phyloP scores from a whole-genome alignment of 2,797 vertebrate species.

The Malurus splendens region DNA sequence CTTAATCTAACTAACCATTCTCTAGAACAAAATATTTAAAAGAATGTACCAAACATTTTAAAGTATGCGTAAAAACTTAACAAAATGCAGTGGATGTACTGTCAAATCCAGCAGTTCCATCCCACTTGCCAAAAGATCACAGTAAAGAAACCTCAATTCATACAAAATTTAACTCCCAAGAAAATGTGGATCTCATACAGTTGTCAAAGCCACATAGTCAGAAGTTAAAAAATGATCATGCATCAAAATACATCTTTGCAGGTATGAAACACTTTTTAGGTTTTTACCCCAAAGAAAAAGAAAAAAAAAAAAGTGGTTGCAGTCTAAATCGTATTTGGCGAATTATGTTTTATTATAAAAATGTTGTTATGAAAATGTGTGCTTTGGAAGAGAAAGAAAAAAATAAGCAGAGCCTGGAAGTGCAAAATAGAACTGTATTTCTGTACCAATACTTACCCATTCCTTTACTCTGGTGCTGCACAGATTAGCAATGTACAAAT shows the following conservation, averaged over 20 bases:
- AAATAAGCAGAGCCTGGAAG: neutral
- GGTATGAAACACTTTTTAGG: neutral
- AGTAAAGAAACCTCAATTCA: neutral
- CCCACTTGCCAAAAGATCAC: neutral
- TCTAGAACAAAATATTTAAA: neutral
- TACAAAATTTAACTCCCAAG: neutral
- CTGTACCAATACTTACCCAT: neutral
- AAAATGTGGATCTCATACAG: neutral
- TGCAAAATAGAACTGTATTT: neutral
- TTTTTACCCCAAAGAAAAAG: neutral
- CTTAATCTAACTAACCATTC: neutral
- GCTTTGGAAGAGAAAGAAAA: neutral
- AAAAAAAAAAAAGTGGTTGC: neutral
- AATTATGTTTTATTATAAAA: neutral
- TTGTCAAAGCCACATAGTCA: neutral
- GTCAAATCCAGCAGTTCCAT: neutral
- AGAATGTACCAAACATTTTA: neutral
- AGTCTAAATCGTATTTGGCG: neutral
- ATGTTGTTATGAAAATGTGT: fast-evolving
- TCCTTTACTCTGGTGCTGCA: neutral
- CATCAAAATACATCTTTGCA: neutral
- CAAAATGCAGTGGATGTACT: neutral
- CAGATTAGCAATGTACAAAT: neutral
- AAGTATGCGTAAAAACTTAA: neutral
- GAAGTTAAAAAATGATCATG: neutral